Evolutionary conservation across 2,888 invertebrate species (phyloP), one percentile per base, ranked within the genome.

Genomic region (Drosophila crucigera): DNA sequence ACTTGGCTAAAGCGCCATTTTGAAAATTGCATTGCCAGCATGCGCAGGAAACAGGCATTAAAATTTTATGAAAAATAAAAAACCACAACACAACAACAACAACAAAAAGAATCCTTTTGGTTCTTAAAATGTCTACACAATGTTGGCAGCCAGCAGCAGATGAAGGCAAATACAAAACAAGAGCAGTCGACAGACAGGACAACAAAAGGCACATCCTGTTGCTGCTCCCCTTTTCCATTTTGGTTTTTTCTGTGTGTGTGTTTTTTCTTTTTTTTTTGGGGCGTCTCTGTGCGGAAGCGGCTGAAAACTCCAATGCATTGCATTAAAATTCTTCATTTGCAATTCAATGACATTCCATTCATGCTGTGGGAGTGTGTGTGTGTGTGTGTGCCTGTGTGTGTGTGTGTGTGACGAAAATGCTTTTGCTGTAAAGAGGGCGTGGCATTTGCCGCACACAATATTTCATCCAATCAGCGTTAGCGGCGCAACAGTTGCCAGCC

Each of bases 91-190:
- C 5, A 78, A 82, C 30, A 30, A 7, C 30, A 31, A 31, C 9
- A 88, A 89, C 31, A 33, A 43, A 68, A 39, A 58, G 50, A 58
- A 68, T 68, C 91, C 90, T 90, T 86, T 88, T 78, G 91, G 78
- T 82, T 83, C 89, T 89, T 87, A 90, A 91, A 91, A 91, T 91
- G 89, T 84, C 91, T 82, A 76, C 84, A 80, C 89, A 86, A 89
- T 53, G 54, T n/a, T 43, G 59, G 25, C 28, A 47, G 47, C 7
- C 47, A 16, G 47, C 25, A 16, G 47, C 54, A 47, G 64, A 61
- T 58, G 7, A 47, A 47, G 55, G 59, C 59, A 72, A 70, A 49
- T 52, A 55, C 31, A 61, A n/a, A 58, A 31, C 9, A 31, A 41
- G 30, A 55, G 35, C 47, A n/a, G 33, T 25, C 41, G 16, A 30